Evolutionary conservation across 1,140 invertebrate genomes (phyloP).

Genomic region (Glomeris maerens): DNA sequence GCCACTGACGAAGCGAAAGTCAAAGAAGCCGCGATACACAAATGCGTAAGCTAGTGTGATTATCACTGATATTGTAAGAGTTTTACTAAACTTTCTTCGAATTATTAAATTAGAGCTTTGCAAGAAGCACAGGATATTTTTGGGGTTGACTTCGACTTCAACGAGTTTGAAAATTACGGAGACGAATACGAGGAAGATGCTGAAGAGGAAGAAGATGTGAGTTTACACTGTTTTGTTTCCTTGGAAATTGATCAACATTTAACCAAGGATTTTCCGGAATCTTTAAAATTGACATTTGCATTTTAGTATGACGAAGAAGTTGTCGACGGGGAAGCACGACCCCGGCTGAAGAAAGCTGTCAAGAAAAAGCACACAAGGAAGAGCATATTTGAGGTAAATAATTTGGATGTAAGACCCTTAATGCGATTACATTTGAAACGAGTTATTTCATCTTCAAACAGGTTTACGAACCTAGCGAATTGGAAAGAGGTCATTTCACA

Average conservation of each 20-base stretch:
- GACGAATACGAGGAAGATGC: conserved; percentile 76
- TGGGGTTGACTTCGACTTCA: conserved; percentile 96
- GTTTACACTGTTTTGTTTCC: too few relatives aligned
- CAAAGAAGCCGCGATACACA: conserved; percentile 65
- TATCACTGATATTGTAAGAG: not conserved
- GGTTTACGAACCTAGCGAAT: conserved; percentile 92
- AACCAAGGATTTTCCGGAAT: not conserved
- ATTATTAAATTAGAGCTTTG: conserved; percentile 46
- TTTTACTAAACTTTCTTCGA: not conserved
- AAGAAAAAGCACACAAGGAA: conserved; percentile 68
- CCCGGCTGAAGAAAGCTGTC: conserved; percentile 49
- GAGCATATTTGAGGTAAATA: conserved; percentile 49
- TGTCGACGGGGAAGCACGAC: conserved; percentile 30
- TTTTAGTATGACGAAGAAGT: conserved; percentile 35
- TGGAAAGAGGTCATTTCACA: conserved; percentile 90
- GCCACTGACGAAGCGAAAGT: conserved; percentile 71
- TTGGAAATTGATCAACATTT: not conserved
- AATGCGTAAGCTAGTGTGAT: conserved; percentile 55
- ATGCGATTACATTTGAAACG: not conserved
- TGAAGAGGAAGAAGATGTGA: conserved; percentile 49
- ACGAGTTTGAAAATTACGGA: conserved; percentile 81
- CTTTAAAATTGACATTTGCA: too few relatives aligned
- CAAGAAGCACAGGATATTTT: conserved; percentile 99
- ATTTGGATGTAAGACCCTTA: not conserved
- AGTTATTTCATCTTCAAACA: conserved; percentile 45